Base-by-base conservation (phyloP, 2,888 invertebrate genomes). In the Carterocephalus palaemon region DNA sequence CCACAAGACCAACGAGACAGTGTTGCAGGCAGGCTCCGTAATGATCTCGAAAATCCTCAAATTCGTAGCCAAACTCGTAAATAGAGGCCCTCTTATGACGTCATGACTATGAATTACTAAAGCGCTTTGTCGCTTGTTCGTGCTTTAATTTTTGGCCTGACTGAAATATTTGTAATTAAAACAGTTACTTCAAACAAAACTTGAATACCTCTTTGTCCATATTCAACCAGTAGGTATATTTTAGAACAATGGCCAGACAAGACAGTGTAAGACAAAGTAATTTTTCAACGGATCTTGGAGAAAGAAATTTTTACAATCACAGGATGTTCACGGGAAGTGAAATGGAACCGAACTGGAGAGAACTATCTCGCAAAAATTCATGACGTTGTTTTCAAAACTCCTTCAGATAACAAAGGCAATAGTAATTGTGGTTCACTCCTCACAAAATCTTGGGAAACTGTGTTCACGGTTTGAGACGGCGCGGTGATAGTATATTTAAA, bases 311-410 rank as follows among this genome's bases (percentile, higher is more conserved):
- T 33, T 17, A 29, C 34, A 42, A 42, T 42, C 17, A 12, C 40
- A 41, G 40, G 40, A 43, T 36, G 43, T 43, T 43, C 36, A 37
- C 22, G 16, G 43, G 43, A 37, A 46, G 42, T 51, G 37, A 33
- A 41, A 50, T 46, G 46, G 32, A 51, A 40, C 43, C 49, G 38
- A 47, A 49, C 40, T 47, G 43, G 37, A 51, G 19, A 32, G 33
- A 51, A 51, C 43, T 51, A 48, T 43, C 40, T 40, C 29, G 38
- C 47, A 43, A 46, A 51, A 48, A 47, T 46, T 48, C 33, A 48
- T 31, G 39, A 46, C 42, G 48, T 48, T 46, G 39, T 46, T 39
- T 51, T 51, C 50, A 36, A 51, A 43, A 43, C 43, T 43, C 36
- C 43, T 43, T 43, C 29, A 43, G 43, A 43, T 43, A 43, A 43